Evolutionary conservation across 2,888 invertebrate genomes (phyloP), one percentile per base, ranked within the genome.

Genomic region (Drosophila fungiperda): DNA sequence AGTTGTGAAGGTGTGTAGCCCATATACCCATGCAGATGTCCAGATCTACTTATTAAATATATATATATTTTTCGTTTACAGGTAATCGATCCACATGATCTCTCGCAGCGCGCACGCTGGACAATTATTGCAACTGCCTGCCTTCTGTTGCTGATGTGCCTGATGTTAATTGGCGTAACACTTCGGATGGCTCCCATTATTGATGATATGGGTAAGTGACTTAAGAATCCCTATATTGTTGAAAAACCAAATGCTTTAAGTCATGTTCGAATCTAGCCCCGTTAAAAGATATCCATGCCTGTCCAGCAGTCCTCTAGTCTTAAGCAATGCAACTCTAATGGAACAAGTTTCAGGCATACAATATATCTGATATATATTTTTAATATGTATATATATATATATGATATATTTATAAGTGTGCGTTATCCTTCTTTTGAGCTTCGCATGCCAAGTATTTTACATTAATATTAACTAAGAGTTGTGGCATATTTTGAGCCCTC

Each of bases 101-200:
- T 97, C 83, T 96, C 97, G 1, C 95, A 96, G 65, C 95, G 97
- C 64, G 97, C 97, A 40, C 95, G 97, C 80, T 97, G 97, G 95
- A 97, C 98, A 60, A 98, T 98, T 92, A 97, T 98, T 93, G 96
- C 97, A 88, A 98, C 98, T 50, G 98, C 98, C 73, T 97, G 97
- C 91, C 94, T 98, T 76, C 94, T 98, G 79, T 95, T 98, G 70
- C 95, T 97, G 91, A 97, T 98, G 94, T 98, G 98, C 93, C 95
- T 98, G 87, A 94, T 98, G 79, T 94, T 98, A 71, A 98, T 98
- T 36, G 98, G 98, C 20, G 96, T 98, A 66, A 98, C 98, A 6
- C 94, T 98, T 36, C 94, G 98, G 77, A 98, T 98, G 97, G 98
- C 98, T 17, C 98, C 98, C 15, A 96, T 98, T 82, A 98, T 98